Evolutionary conservation across 2,888 invertebrate genomes (phyloP).

Genomic region (Biston betularia): DNA sequence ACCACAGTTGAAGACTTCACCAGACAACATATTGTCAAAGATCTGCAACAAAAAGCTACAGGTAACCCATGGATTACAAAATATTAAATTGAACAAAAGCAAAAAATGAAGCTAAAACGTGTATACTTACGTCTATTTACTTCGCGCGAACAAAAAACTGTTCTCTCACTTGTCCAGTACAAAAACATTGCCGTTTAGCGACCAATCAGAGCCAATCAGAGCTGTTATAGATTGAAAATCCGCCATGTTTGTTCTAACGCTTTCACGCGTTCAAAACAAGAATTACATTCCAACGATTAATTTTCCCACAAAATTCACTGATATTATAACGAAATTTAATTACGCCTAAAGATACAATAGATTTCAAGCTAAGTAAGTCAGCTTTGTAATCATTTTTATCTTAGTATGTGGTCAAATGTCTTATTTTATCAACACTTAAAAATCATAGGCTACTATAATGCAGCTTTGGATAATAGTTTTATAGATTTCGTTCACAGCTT

Average conservation of each 20-base stretch:
- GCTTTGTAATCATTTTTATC: not conserved
- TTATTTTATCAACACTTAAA: not conserved
- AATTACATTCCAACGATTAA: not conserved
- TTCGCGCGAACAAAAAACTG: not conserved
- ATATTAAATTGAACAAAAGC: conserved; percentile 5
- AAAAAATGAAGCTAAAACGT: conserved; percentile 19
- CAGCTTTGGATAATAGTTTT: not conserved
- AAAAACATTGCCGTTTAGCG: not conserved
- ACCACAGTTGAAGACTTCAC: conserved; percentile 29
- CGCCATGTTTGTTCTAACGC: not conserved
- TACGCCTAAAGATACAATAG: conserved; percentile 41
- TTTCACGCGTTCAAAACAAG: not conserved
- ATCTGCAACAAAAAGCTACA: conserved; percentile 30
- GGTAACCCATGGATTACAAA: conserved; percentile 4
- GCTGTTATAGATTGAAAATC: not conserved
- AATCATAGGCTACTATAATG: too few species aligned
- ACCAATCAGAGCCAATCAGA: conserved; percentile 1
- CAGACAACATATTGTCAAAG: not conserved
- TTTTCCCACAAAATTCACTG: not conserved
- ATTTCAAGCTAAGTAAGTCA: not conserved
- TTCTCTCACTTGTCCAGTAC: conserved; percentile 1
- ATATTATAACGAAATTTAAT: conserved; percentile 1
- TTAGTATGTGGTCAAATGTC: not conserved
- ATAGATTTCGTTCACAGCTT: not conserved
- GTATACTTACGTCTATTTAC: conserved; percentile 26